A percentile compares a stretch with the other conserved stretches of the same genome.
These are phyloP conservation scores for Nasonia oneida DNA, from an alignment of 2,888 invertebrate species.

Conservation along the genomic window DNA sequence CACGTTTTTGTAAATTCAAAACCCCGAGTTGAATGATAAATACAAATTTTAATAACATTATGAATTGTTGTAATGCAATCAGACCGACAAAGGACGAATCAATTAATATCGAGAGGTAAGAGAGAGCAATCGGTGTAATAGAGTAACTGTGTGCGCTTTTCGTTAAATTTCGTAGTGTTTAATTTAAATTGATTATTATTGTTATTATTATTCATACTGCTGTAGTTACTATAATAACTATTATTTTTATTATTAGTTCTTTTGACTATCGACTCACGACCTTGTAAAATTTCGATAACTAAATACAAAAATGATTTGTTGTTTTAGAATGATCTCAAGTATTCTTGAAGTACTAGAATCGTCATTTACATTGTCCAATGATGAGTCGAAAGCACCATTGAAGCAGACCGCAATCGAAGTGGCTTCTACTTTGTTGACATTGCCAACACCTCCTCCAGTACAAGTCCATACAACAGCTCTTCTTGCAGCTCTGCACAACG, in stretches of 20 bases:
- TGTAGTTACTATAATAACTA: background rate
- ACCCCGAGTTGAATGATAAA: background rate
- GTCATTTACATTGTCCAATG: conserved; percentile 82
- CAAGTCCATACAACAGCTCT: conserved; percentile 91
- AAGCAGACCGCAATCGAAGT: conserved; percentile 84
- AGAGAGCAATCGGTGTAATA: conserved; percentile 51
- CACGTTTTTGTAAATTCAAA: background rate
- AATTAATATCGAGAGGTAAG: conserved; percentile 77
- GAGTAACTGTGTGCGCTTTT: conserved; percentile 41
- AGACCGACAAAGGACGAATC: conserved; percentile 76
- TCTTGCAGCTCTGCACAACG: conserved; percentile 89
- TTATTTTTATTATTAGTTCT: background rate
- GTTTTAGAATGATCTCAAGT: conserved; percentile 83
- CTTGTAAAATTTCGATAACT: background rate
- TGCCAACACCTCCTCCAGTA: conserved; percentile 86
- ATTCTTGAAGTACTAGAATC: conserved; percentile 88
- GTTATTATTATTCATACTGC: background rate
- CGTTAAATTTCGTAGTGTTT: background rate
- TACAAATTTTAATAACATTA: conserved; percentile 49
- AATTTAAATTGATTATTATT: background rate
- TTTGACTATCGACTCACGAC: background rate
- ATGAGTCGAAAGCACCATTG: conserved; percentile 80
- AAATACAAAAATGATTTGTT: background rate
- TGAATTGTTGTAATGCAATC: conserved; percentile 71
- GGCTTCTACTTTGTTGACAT: conserved; percentile 84